A percentile compares a stretch with the other conserved stretches of the same genome.
These are phyloP conservation scores for Eunapius fragilis DNA, from an alignment of 37 sponge, comb jelly and placozoan species.

Conservation along the genomic window DNA sequence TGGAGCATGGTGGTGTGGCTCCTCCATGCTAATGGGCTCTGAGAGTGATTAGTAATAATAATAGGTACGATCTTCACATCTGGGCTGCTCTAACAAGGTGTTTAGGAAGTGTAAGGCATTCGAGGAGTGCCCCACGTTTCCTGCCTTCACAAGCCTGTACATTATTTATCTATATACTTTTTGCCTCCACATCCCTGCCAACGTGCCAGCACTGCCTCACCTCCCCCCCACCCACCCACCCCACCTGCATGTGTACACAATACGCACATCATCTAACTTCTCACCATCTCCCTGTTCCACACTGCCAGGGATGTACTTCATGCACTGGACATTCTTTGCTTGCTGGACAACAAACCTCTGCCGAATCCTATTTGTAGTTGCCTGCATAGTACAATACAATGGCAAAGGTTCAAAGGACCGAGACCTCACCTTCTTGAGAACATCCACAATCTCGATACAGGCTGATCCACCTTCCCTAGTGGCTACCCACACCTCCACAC, in stretches of 20 bases:
- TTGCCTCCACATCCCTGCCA: neutral
- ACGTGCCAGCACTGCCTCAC: neutral
- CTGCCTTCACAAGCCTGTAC: no score
- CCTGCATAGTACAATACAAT: neutral
- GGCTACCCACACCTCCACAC: slow-evolving; percentile 60
- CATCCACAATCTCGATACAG: slow-evolving; percentile 52
- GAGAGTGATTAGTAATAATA: neutral
- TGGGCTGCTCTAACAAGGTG: no score
- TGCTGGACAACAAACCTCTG: slow-evolving; percentile 41
- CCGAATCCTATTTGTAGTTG: slow-evolving; percentile 20
- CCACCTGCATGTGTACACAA: neutral
- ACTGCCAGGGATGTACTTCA: slow-evolving; percentile 40
- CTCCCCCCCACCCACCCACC: neutral
- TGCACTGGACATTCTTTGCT: slow-evolving; percentile 30
- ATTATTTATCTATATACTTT: neutral
- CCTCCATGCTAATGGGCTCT: neutral
- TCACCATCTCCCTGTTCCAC: slow-evolving; percentile 9
- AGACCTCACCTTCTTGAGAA: slow-evolving; percentile 42
- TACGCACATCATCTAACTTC: neutral
- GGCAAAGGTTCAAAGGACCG: no score
- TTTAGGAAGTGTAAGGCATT: no score
- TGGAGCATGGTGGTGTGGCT: neutral
- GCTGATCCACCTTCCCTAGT: slow-evolving; percentile 22
- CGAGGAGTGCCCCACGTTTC: no score
- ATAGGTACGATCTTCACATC: no score